phyloP scores from a whole-genome alignment of 2,888 invertebrate genomes.

The Periphyllus acericola region DNA sequence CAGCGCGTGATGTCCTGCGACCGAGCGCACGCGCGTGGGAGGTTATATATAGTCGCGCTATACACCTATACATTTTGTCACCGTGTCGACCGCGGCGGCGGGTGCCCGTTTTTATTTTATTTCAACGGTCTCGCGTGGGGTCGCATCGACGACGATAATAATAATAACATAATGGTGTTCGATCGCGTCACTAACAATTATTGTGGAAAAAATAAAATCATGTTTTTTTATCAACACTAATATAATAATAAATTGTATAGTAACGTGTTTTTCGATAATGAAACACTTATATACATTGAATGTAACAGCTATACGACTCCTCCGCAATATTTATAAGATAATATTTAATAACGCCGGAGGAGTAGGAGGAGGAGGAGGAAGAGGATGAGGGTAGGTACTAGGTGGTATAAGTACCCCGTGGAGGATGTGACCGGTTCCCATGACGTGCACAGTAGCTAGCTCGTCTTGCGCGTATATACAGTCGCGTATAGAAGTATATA shows the following conservation, averaged over 20 bases:
- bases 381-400: too few species aligned
- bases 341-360: background rate
- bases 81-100: constrained; percentile 13
- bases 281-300: background rate
- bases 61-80: background rate
- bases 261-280: background rate
- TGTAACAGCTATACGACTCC: background rate
- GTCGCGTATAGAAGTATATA: too few species aligned
- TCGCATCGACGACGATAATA: background rate
- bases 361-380: background rate
- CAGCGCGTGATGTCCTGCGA: background rate
- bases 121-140: background rate
- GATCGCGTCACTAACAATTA: background rate
- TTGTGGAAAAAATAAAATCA: too few species aligned
- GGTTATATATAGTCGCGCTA: background rate
- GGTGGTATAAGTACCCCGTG: constrained; percentile 11
- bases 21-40: background rate
- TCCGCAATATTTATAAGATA: background rate
- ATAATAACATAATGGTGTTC: background rate
- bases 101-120: background rate
- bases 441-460: constrained; percentile 24
- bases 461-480: background rate
- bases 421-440: constrained; percentile 57
- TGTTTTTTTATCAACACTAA: background rate
- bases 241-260: background rate